phyloP scores from a whole-genome alignment of 1,140 invertebrate genomes.

The Aphis gossypii region DNA sequence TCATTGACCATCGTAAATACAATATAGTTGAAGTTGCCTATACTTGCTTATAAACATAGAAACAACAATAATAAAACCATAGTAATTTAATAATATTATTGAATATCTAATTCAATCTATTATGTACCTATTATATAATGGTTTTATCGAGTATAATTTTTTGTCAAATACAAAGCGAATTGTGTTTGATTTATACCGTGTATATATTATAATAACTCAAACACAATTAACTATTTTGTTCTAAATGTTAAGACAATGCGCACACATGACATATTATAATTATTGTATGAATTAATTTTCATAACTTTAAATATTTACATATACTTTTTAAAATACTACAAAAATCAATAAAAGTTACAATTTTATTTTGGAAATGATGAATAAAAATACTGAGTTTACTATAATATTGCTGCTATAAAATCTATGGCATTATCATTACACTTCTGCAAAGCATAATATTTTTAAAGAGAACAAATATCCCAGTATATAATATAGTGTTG shows the following conservation, averaged over 20 bases:
- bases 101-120: not conserved
- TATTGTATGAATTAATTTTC: no score
- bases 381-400: not conserved
- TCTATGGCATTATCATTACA: not conserved
- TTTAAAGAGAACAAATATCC: not conserved
- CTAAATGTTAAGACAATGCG: no score
- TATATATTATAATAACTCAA: no score
- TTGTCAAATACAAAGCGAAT: not conserved
- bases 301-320: no score
- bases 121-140: not conserved
- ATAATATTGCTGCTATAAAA: not conserved
- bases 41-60: no score
- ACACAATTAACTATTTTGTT: no score
- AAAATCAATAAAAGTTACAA: not conserved
- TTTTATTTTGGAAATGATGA: not conserved
- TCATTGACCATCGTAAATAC: not conserved
- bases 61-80: not conserved
- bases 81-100: not conserved
- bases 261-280: no score
- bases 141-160: not conserved
- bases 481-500: not conserved
- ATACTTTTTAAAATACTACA: no score
- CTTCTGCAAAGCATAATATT: not conserved
- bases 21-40: no score
- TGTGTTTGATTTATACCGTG: not conserved